A percentile compares a stretch with the other conserved stretches of the same genome.
Evolutionary conservation across 2,797 vertebrate species (phyloP).

Genomic region (Caiman crocodilus): DNA sequence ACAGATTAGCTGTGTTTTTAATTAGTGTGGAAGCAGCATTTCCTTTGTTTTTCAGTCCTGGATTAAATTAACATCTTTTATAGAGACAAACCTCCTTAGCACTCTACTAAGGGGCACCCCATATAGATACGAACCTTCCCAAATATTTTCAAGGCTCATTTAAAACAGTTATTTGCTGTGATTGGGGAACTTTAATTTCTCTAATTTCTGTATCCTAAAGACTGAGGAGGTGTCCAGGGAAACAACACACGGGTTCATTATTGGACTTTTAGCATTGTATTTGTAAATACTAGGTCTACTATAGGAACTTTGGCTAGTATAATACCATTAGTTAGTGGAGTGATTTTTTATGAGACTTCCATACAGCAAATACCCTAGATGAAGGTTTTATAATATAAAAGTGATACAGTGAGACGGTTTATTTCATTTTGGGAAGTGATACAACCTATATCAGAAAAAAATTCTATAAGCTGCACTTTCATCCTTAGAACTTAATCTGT

Average conservation of each 20-base stretch:
- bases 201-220: constrained; percentile 29
- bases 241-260: constrained; percentile 30
- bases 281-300: neutral
- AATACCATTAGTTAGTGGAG: neutral
- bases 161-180: constrained; percentile 9
- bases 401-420: neutral
- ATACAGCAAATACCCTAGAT: neutral
- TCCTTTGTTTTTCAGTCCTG: constrained; percentile 69
- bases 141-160: constrained; percentile 56
- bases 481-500: neutral
- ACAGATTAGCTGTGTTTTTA: constrained; percentile 75
- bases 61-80: constrained; percentile 64
- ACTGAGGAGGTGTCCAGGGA: constrained; percentile 28
- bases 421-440: neutral
- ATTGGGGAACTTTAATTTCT: constrained; percentile 64
- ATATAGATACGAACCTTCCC: constrained; percentile 69
- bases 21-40: constrained; percentile 70
- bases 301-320: neutral
- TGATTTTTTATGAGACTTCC: neutral
- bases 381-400: neutral
- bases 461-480: neutral
- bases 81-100: constrained; percentile 56
- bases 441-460: neutral
- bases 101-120: constrained; percentile 65
- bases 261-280: neutral